A percentile compares a stretch with the other conserved stretches of the same genome.
phyloP scores from a whole-genome alignment of 64 coral and sea anemone genomes.

The Pocillopora damicornis region DNA sequence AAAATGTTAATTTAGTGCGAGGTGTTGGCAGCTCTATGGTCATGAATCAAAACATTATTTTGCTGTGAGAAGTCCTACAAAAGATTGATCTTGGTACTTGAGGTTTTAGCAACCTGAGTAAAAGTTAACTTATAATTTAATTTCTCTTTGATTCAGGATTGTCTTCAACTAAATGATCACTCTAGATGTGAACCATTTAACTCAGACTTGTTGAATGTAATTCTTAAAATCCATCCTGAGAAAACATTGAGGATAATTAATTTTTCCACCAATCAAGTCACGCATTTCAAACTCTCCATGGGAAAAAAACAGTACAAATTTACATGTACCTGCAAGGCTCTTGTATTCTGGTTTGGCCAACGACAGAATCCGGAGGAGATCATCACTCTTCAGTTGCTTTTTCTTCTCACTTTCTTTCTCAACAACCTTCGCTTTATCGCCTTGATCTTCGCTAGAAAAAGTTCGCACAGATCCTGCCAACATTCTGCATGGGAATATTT shows the following conservation, averaged over 20 bases:
- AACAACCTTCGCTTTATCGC: not conserved
- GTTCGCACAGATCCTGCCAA: not conserved
- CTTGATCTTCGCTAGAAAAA: not conserved
- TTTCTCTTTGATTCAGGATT: too few species aligned
- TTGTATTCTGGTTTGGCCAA: slow-evolving; percentile 41
- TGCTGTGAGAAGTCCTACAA: too few species aligned
- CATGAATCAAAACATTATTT: too few species aligned
- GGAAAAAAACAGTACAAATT: not conserved
- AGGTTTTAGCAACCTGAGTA: too few species aligned
- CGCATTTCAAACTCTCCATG: not conserved
- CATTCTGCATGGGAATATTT: not conserved
- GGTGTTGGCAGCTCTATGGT: too few species aligned
- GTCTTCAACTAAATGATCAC: too few species aligned
- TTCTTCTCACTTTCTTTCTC: not conserved
- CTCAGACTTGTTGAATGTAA: too few species aligned
- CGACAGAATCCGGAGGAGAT: slow-evolving; percentile 24
- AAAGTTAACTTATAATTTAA: too few species aligned
- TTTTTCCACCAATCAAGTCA: not conserved
- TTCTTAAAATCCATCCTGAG: too few species aligned
- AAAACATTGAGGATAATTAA: not conserved
- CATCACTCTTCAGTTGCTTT: slow-evolving; percentile 15
- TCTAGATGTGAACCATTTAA: too few species aligned
- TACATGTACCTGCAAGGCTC: slow-evolving; percentile 22
- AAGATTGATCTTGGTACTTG: too few species aligned
- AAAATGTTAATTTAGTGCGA: too few species aligned